Conservation (phyloP, 92 coral and sea anemone species). For the Phymanthus crucifer region DNA sequence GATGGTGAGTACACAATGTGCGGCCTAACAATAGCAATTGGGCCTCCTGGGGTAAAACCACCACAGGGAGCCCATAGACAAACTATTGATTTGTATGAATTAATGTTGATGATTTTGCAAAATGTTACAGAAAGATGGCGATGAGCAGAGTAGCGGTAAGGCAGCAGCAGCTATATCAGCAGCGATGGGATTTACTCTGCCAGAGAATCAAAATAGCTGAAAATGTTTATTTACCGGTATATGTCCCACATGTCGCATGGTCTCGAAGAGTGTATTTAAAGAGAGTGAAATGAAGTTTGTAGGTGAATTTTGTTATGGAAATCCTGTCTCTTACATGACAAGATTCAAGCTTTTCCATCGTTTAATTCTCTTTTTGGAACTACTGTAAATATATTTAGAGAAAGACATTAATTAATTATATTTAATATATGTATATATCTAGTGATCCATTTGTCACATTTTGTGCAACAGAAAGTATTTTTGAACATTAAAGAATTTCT, state of each 20-base stretch:
- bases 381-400: neutral
- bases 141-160: slow-evolving; percentile 86
- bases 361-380: neutral
- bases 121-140: slow-evolving; percentile 81
- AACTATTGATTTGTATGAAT: neutral
- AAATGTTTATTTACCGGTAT: too few relatives aligned
- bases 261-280: too few relatives aligned
- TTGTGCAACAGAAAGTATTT: too few relatives aligned
- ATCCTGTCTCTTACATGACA: neutral
- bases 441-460: too few relatives aligned
- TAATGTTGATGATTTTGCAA: neutral
- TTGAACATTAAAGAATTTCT: too few relatives aligned
- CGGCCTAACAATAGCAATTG: neutral
- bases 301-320: neutral
- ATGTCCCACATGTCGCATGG: too few relatives aligned
- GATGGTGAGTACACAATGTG: slow-evolving; percentile 58
- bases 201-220: slow-evolving; percentile 16
- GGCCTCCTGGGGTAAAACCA: neutral
- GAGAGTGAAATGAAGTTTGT: neutral
- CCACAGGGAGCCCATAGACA: slow-evolving; percentile 7
- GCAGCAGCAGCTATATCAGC: slow-evolving; percentile 82
- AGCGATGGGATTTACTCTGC: slow-evolving; percentile 70
- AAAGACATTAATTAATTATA: neutral
- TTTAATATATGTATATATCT: neutral
- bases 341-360: too few relatives aligned